Evolutionary conservation across 2,888 invertebrate genomes (phyloP), one percentile per base, ranked within the genome.

Genomic region (Nasonovia ribisnigri): DNA sequence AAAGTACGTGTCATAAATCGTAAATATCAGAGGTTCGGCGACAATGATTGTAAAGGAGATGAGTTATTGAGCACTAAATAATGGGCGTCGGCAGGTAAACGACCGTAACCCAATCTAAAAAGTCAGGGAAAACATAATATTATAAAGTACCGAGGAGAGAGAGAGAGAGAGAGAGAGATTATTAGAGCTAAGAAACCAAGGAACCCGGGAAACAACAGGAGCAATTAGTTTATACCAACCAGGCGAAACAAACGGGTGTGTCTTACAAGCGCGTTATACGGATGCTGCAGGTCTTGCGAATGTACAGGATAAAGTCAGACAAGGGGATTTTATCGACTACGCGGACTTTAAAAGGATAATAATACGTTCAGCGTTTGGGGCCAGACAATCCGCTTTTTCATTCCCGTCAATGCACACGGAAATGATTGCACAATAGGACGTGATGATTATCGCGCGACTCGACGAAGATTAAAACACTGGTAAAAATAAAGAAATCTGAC

Each of bases 361-460:
- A 77, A 77, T 77, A 77, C 36, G 77, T 77, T 77, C 36, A 36
- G 77, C 36, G 77, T 77, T 77, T 77, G 20, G 36, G 67, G 36
- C 20, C 77, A 77, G 36, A 77, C 77, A 77, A 77, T 77, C 77
- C 77, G 77, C 77, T 77, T 77, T 77, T 77, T 77, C 77, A 77
- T 77, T 36, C 77, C 36, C 8, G 36, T 77, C 77, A 77, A 77
- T 77, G 77, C 77, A 20, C 77, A 24, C 36, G 36, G 36, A 77
- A 77, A 77, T 77, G 36, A 42, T 77, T 36, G 77, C 8, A 77
- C 77, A 77, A 77, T 77, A 36, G 77, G 77, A 77, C 77, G 77
- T 36, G 77, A 77, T 77, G 77, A 77, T 42, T 77, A 77, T 77
- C 77, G 42, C 77, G 20, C 20, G 36, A 36, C 77, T 20, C 20